Evolutionary conservation across 2,797 vertebrate genomes (phyloP), one percentile per base, ranked within the genome.

Genomic region (Numenius phaeopus): DNA sequence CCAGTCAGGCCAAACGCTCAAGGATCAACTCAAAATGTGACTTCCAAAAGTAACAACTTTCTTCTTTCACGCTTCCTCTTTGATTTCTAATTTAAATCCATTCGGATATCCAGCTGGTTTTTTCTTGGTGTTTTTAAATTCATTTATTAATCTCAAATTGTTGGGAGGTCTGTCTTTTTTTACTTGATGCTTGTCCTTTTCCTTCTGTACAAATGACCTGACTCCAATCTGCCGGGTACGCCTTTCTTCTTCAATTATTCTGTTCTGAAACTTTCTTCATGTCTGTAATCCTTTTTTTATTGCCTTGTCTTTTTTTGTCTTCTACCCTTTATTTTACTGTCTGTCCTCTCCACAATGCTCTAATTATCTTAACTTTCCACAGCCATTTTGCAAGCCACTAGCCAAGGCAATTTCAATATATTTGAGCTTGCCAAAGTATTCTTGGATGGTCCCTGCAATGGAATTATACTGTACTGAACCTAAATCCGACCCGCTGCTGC

Each of bases 391-490:
- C 78, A 91, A 96, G 92, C 94, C 91, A 91, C 70, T 93, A 93
- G 86, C 94, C 92, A 93, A 87, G 87, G 77, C 88, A 87, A 94
- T 93, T 90, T 96, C 77, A 96, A 72, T 57, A 71, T 55, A 82
- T 81, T 87, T 89, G 75, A 85, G 88, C 47, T 80, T 95, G 86
- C 94, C 78, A 90, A 85, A 94, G 86, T 91, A 92, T 75, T 96
- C 84, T 95, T 87, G 87, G 94, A 95, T 89, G 66, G 87, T 81
- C 94, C 69, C 44, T 95, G 83, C 87, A 89, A 95, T 82, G 78
- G 96, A 96, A 96, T 96, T 97, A 96, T 93, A 89, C 90, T 90
- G 66, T 97, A 65, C 83, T 65, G 84, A 94, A 94, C 94, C 90
- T 97, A 97, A 95, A 96, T 94, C 82, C 5, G 78, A 94, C 94